These are phyloP conservation scores for Steatornis caripensis DNA, from an alignment of 2,113 vertebrate genomes.

Conservation along the genomic window DNA sequence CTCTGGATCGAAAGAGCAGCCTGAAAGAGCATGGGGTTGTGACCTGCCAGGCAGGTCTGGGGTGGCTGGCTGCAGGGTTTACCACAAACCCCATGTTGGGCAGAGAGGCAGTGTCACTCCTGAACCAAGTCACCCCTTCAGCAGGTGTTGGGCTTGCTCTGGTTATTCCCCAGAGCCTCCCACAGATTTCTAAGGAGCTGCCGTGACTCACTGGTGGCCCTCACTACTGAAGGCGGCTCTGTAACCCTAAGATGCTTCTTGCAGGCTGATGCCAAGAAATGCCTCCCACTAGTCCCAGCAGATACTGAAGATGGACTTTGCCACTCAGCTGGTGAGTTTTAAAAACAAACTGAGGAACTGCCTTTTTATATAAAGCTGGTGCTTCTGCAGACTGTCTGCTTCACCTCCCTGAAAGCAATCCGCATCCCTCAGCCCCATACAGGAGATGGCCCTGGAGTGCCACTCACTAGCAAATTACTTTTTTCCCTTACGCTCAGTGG, in stretches of 20 bases:
- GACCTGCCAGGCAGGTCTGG: not conserved
- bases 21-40: not conserved
- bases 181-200: not conserved
- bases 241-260: conserved; percentile 51
- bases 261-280: conserved; percentile 78
- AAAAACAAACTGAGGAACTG: conserved; percentile 42
- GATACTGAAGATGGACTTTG: conserved; percentile 70
- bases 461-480: not conserved
- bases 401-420: not conserved
- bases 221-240: not conserved
- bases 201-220: not conserved
- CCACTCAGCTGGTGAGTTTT: conserved; percentile 85
- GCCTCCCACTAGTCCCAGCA: conserved; percentile 46
- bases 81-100: not conserved
- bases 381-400: not conserved
- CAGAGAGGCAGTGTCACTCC: not conserved
- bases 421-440: not conserved
- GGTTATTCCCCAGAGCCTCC: not conserved
- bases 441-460: not conserved
- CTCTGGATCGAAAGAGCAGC: not conserved
- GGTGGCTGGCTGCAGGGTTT: not conserved
- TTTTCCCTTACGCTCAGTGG: not conserved
- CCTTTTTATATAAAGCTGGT: not conserved
- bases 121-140: fast-evolving
- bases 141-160: not conserved